Percentiles rank a stretch among this genome's conserved stretches.
These are phyloP conservation scores for Rhinophrynus dorsalis DNA, from an alignment of 2,797 vertebrate genomes.

Conservation along the genomic window DNA sequence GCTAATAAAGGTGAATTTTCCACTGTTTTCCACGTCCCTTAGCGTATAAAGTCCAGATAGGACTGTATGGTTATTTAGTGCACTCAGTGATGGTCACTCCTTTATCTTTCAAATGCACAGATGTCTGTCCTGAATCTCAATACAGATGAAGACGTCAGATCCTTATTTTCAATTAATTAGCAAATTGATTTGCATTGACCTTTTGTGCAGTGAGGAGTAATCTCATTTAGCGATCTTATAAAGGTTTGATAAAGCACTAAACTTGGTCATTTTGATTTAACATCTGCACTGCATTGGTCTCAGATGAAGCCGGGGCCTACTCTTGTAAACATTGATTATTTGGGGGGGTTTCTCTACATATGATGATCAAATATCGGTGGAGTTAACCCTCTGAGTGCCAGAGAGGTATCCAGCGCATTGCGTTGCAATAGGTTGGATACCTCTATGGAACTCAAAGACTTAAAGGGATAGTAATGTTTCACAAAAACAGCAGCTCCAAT, in stretches of 20 bases:
- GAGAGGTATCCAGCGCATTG: no score
- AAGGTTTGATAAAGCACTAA: conserved; percentile 46
- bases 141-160: conserved; percentile 19
- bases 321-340: conserved; percentile 33
- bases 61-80: neutral
- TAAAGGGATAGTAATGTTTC: no score
- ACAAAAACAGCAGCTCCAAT: no score
- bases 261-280: conserved; percentile 29
- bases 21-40: neutral
- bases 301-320: neutral
- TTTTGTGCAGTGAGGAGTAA: conserved; percentile 11
- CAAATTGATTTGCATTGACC: conserved; percentile 37
- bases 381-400: no score
- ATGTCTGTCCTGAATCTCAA: neutral
- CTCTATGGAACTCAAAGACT: no score
- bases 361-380: no score
- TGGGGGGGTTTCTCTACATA: no score
- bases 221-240: conserved; percentile 41
- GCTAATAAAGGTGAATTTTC: no score
- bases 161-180: conserved; percentile 45
- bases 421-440: no score
- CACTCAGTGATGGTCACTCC: neutral
- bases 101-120: conserved; percentile 19
- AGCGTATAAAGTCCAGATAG: no score
- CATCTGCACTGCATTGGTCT: conserved; percentile 7